These are phyloP conservation scores for Drosophila mayaguana DNA, from an alignment of 2,888 invertebrate genomes.

Conservation along the genomic window DNA sequence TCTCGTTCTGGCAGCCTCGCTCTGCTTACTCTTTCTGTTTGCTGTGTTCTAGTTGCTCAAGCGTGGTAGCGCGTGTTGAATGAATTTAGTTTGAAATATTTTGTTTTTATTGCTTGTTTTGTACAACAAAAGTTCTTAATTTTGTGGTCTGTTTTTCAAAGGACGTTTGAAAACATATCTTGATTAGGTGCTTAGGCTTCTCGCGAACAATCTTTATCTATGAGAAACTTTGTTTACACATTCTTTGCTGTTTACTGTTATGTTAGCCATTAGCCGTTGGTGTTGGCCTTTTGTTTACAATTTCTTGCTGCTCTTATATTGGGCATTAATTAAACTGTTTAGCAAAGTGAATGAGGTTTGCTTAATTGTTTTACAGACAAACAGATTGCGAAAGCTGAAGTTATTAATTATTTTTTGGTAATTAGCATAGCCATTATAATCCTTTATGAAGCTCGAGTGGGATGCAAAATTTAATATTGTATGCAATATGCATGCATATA, in stretches of 20 bases:
- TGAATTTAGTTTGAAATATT: slow-evolving; percentile 20
- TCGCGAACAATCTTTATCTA: not conserved
- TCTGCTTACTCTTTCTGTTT: slow-evolving; percentile 5
- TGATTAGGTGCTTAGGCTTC: not conserved
- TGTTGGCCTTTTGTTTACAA: slow-evolving; percentile 4
- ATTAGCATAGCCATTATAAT: too few relatives aligned
- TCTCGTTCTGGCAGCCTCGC: slow-evolving; percentile 1
- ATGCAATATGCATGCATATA: too few relatives aligned
- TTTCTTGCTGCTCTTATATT: not conserved
- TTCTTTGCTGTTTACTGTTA: slow-evolving; percentile 8
- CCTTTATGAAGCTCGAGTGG: not conserved
- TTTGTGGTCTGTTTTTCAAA: not conserved
- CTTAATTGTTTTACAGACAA: not conserved
- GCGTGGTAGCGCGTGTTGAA: slow-evolving; percentile 10
- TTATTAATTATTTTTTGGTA: not conserved
- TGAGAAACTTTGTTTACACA: slow-evolving; percentile 5
- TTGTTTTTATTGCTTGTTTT: slow-evolving; percentile 6
- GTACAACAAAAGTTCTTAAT: not conserved
- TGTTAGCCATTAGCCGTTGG: not conserved
- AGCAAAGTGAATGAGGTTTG: not conserved
- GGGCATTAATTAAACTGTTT: slow-evolving; percentile 9
- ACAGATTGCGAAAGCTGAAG: slow-evolving; percentile 1
- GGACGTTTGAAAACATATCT: not conserved
- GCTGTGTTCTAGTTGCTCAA: slow-evolving; percentile 11
- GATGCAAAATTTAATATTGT: not conserved